Evolutionary conservation across 1,140 invertebrate genomes (phyloP).

Genomic region (Vanessa tameamea): DNA sequence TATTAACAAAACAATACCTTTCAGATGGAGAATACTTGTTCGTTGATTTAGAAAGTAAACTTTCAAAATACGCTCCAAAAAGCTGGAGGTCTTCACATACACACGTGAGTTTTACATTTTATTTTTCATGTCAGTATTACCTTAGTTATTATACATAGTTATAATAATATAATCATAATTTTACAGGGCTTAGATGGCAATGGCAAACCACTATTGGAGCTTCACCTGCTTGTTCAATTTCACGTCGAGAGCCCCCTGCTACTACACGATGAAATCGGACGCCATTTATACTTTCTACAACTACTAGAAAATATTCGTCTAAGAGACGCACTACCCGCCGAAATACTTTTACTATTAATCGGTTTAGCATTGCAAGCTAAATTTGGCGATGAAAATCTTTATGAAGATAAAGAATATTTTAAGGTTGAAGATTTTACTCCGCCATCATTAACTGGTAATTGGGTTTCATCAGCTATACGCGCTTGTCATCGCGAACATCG

Average conservation of each 20-base stretch:
- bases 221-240: slow-evolving; percentile 96
- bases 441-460: slow-evolving; percentile 76
- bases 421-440: slow-evolving; percentile 88
- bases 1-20: slow-evolving; percentile 64
- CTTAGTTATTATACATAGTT: no score
- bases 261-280: slow-evolving; percentile 93
- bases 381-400: slow-evolving; percentile 87
- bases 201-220: slow-evolving; percentile 92
- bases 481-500: slow-evolving; percentile 86
- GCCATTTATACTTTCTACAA: slow-evolving; percentile 96
- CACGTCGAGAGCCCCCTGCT: slow-evolving; percentile 94
- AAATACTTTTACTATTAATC: slow-evolving; percentile 89
- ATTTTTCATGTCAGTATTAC: no score
- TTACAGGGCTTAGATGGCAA: slow-evolving; percentile 93
- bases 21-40: slow-evolving; percentile 97
- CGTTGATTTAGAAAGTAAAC: slow-evolving; percentile 94
- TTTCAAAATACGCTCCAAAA: slow-evolving; percentile 97
- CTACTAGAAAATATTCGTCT: slow-evolving; percentile 92
- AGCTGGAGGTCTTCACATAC: slow-evolving; percentile 96
- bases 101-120: slow-evolving; percentile 85
- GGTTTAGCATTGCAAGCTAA: slow-evolving; percentile 95
- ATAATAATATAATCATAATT: slow-evolving; percentile 37
- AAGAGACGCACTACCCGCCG: slow-evolving; percentile 84
- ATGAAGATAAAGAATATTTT: slow-evolving; percentile 87
- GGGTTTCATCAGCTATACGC: slow-evolving; percentile 82